A percentile compares a stretch with the other conserved stretches of the same genome.
phyloP scores from a whole-genome alignment of 2,797 vertebrate species.

The Basileuterus tristriatus region DNA sequence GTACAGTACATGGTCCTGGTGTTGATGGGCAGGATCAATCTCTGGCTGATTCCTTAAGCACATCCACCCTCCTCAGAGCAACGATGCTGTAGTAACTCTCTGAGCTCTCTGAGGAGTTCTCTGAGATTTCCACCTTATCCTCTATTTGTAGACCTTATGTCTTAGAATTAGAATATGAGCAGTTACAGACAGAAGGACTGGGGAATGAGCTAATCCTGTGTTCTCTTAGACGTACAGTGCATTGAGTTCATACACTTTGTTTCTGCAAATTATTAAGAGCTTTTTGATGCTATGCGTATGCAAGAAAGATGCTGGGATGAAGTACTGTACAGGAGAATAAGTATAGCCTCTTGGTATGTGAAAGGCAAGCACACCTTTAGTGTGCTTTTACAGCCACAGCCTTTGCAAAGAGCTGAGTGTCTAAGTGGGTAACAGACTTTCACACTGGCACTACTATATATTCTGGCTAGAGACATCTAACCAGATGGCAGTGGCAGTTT shows the following conservation, averaged over 20 bases:
- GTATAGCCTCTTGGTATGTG: neutral
- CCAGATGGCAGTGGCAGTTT: neutral
- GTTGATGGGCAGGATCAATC: neutral
- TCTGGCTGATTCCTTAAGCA: neutral
- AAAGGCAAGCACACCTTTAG: neutral
- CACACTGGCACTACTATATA: neutral
- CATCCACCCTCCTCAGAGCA: neutral
- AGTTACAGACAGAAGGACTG: neutral
- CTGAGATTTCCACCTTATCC: neutral
- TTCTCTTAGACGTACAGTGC: neutral
- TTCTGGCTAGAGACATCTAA: neutral
- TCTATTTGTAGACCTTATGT: accelerated
- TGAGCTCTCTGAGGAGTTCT: neutral
- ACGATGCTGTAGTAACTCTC: neutral
- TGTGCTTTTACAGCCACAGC: neutral
- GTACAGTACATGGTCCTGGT: neutral
- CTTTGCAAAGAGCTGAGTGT: neutral
- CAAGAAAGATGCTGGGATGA: neutral
- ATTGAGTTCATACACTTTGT: neutral
- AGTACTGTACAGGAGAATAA: neutral
- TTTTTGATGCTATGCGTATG: neutral
- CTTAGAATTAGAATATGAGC: neutral
- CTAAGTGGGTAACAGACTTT: neutral
- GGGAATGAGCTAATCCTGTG: neutral
- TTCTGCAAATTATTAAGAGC: neutral